Evolutionary conservation across 2,888 invertebrate species (phyloP), one percentile per base, ranked within the genome.

Genomic region (Choristoneura rosaceana): DNA sequence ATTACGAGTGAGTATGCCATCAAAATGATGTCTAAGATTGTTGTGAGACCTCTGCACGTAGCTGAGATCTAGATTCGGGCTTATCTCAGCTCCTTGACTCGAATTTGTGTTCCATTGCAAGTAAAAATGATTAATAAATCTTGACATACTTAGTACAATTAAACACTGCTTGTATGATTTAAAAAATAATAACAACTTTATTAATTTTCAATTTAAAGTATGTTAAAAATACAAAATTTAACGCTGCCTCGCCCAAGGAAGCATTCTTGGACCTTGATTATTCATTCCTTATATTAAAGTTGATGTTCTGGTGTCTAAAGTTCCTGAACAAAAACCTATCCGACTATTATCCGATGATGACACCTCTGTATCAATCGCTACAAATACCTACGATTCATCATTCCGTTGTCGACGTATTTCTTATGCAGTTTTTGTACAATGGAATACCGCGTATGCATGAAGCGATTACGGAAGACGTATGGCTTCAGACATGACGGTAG

Each of bases 401-500:
- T n/a, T 47, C 47, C n/a, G 47, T 47, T 52, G 50, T 52, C 8
- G 4, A 12, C 12, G 12, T 25, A 33, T 33, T 33, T 58, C 12
- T 25, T 33, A 33, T 58, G 58, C 58, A 52, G 25, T 58, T 33
- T 58, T 47, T 75, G 41, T 52, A 67, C 74, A 75, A 68, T 74
- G 70, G 73, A 75, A 74, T 78, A 78, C 77, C 73, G 79, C 77
- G 63, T 69, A 75, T 78, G 81, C 82, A 82, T 79, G 78, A 33
- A 78, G 79, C 87, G 83, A 74, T 80, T 82, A 81, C 83, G 62
- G 74, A 76, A 77, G 75, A 80, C 78, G 17, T n/a, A 50, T 79
- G 80, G 81, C 82, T 80, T 84, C 55, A 55, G 50, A 55, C 25
- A 55, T 80, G 77, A 80, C 82, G 78, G 77, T 77, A 75, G 59